A percentile compares a stretch with the other conserved stretches of the same genome.
Evolutionary conservation across 1,140 invertebrate genomes (phyloP).

Genomic region (Mya arenaria): DNA sequence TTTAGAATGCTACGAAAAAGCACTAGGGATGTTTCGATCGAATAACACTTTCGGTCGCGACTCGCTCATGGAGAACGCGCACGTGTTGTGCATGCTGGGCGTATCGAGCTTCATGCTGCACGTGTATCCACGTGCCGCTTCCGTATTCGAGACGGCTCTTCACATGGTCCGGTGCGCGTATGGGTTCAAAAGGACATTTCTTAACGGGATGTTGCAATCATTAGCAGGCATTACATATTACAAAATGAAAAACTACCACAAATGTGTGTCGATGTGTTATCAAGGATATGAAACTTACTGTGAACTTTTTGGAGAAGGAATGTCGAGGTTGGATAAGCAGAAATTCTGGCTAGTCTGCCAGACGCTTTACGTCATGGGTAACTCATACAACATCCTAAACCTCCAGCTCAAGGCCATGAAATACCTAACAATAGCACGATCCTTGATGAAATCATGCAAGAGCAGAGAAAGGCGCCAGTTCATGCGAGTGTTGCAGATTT

Average conservation of each 20-base stretch:
- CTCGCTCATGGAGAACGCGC: conserved; percentile 73
- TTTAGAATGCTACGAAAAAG: conserved; percentile 75
- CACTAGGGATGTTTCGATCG: conserved; percentile 67
- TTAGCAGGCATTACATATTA: conserved; percentile 77
- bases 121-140: conserved; percentile 75
- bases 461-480: conserved; percentile 72
- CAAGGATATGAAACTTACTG: conserved; percentile 77
- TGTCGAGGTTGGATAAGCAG: conserved; percentile 70
- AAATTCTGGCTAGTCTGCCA: conserved; percentile 78
- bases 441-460: conserved; percentile 72
- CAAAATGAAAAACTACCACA: conserved; percentile 78
- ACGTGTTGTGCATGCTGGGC: conserved; percentile 78
- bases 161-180: conserved; percentile 72
- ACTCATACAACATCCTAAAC: conserved; percentile 76
- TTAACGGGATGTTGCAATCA: conserved; percentile 74
- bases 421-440: conserved; percentile 73
- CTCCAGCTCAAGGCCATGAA: conserved; percentile 77
- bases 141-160: conserved; percentile 74
- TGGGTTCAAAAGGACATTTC: conserved; percentile 71
- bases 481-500: conserved; percentile 76
- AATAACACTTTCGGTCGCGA: conserved; percentile 72
- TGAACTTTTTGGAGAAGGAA: conserved; percentile 71
- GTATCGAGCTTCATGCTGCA: conserved; percentile 78
- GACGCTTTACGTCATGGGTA: conserved; percentile 77
- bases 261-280: conserved; percentile 76